These are phyloP conservation scores for Dicrurus megarhynchus DNA, from an alignment of 2,113 vertebrate genomes.

Conservation along the genomic window DNA sequence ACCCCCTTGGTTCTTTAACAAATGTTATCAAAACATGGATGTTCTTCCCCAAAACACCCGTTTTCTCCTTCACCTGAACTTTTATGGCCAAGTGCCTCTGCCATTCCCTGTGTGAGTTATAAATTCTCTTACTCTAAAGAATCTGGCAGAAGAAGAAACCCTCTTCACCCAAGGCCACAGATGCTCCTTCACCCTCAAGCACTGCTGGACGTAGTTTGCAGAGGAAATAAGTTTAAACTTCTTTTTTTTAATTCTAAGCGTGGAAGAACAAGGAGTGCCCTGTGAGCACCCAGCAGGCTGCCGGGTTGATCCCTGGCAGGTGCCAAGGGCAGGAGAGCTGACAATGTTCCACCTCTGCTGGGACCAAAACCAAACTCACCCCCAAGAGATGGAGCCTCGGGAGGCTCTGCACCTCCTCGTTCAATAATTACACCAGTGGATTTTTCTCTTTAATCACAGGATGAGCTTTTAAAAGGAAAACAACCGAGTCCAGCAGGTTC, in stretches of 20 bases:
- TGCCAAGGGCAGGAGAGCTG: not conserved
- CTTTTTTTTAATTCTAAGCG: not conserved
- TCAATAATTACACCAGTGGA: not conserved
- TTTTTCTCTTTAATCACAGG: constrained; percentile 65
- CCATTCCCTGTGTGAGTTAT: not conserved
- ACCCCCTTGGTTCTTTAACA: not conserved
- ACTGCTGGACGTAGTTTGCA: not conserved
- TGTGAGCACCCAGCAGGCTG: not conserved
- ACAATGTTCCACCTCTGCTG: not conserved
- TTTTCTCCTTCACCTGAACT: not conserved
- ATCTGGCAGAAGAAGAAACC: not conserved
- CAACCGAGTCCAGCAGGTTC: constrained; percentile 52
- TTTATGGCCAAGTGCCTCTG: not conserved
- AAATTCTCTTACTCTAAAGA: not conserved
- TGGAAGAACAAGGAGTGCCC: not conserved
- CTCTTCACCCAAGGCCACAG: not conserved
- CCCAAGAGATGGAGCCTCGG: not conserved
- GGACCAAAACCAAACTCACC: not conserved
- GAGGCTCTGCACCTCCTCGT: not conserved
- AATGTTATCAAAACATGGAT: accelerated
- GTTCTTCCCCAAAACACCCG: not conserved
- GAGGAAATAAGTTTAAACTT: not conserved
- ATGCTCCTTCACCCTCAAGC: not conserved
- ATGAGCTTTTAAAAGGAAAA: constrained; percentile 42
- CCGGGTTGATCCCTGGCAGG: not conserved